Evolutionary conservation across 2,888 invertebrate species (phyloP), one percentile per base, ranked within the genome.

Genomic region (Thereva unica): DNA sequence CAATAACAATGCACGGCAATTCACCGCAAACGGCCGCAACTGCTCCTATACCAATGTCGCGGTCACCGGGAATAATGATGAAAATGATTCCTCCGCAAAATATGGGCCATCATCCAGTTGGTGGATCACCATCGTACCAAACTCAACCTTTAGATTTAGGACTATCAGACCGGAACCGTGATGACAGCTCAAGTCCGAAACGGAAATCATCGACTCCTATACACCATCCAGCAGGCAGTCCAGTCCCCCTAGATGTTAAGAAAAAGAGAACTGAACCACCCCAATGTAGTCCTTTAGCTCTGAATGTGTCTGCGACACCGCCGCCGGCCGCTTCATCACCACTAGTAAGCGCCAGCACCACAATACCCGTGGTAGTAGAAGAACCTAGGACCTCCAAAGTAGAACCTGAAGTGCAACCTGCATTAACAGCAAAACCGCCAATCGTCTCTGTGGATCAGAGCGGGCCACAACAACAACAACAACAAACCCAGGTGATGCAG

Each of bases 81-180:
- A 85, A 85, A 23, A 81, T 84, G 9, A 82, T 83, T 5, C 75
- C 75, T 49, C 70, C 78, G 52, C 76, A 76, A 41, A 73, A 75
- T 42, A 76, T 74, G n/a, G 72, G 72, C 10, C 73, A 74, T 23
- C 72, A 73, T 3, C 68, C 82, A 81, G 56, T 78, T 81, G 52
- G 81, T 80, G 59, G 78, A 77, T 66, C 78, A 76, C 67, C 78
- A 77, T 70, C 83, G 59, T 86, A 88, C 75, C 91, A 92, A 80
- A 89, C 89, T 67, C 91, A 91, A 76, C 92, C 92, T 8, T 82
- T 92, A 41, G 91, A 92, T 78, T 85, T 92, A 66, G 91, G 91
- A 44, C 85, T 90, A 40, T 79, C 85, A 61, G 85, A 83, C 50
- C 77, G 84, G 12, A 74, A 80, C 38, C 72, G 74, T 4, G 72